phyloP scores from a whole-genome alignment of 2,888 invertebrate species.

The Cistogaster globosa region DNA sequence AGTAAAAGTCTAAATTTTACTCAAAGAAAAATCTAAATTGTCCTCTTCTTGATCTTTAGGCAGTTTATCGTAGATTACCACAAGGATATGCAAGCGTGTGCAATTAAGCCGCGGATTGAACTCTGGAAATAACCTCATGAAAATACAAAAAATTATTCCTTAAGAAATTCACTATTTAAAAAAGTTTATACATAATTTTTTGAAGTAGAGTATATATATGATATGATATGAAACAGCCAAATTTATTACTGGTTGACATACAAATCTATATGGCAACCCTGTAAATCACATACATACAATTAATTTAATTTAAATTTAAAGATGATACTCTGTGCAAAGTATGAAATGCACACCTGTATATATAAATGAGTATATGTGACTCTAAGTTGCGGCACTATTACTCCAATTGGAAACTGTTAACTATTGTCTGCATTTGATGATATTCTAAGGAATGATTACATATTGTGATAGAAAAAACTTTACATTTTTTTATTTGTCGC shows the following conservation, averaged over 20 bases:
- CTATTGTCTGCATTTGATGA: slow-evolving; percentile 62
- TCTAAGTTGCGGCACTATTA: not conserved
- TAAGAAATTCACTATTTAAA: no score
- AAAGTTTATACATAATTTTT: no score
- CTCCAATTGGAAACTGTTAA: slow-evolving; percentile 62
- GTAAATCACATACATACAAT: slow-evolving; percentile 53
- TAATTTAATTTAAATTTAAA: slow-evolving; percentile 60
- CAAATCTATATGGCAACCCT: slow-evolving; percentile 14
- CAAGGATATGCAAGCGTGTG: no score
- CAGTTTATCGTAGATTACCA: no score
- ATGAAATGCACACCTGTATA: not conserved
- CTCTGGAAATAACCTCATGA: no score
- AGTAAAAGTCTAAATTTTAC: no score
- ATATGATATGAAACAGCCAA: no score
- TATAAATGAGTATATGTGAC: slow-evolving; percentile 12
- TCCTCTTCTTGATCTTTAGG: no score
- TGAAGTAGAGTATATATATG: no score
- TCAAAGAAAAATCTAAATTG: no score
- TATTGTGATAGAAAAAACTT: not conserved
- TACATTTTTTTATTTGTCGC: not conserved
- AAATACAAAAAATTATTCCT: no score
- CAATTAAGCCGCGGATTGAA: no score
- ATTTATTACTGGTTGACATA: not conserved
- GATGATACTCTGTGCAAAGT: slow-evolving; percentile 10
- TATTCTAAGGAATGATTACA: slow-evolving; percentile 40